A percentile compares a stretch with the other conserved stretches of the same genome.
These are phyloP conservation scores for Hemibagrus guttatus DNA, from an alignment of 2,797 vertebrate genomes.

Conservation along the genomic window DNA sequence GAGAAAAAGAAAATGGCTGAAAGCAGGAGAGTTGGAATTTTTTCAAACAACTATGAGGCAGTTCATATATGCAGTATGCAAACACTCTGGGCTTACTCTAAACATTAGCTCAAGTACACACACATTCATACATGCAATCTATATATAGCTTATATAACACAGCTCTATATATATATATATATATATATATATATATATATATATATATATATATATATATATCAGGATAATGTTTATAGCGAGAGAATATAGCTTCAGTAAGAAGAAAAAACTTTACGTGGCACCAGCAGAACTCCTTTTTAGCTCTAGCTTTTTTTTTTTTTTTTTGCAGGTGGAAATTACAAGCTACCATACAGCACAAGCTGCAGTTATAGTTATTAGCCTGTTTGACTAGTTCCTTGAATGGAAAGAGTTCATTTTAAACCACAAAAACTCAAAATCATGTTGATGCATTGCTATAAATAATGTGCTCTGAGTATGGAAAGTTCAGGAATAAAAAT, in stretches of 20 bases:
- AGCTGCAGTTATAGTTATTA: background rate
- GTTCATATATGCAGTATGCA: conserved; percentile 33
- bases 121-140: background rate
- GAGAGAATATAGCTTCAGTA: background rate
- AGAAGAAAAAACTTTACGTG: background rate
- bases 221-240: background rate
- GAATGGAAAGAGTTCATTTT: background rate
- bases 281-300: background rate
- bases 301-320: background rate
- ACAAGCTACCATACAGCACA: background rate
- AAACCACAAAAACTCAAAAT: conserved; percentile 3
- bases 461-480: background rate
- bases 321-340: conserved; percentile 3
- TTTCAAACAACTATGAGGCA: background rate
- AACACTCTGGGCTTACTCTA: conserved; percentile 19
- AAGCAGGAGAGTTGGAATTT: conserved; percentile 21
- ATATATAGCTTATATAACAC: conserved; percentile 7
- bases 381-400: background rate
- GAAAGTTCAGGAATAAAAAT: background rate
- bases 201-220: conserved; percentile 17
- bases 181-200: background rate
- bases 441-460: background rate
- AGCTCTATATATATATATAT: background rate
- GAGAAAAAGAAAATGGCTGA: background rate
- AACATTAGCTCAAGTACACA: background rate